Percentiles rank a stretch among this genome's conserved stretches.
Conservation (phyloP, 1,140 invertebrate species). For the Procambarus virginalis region DNA sequence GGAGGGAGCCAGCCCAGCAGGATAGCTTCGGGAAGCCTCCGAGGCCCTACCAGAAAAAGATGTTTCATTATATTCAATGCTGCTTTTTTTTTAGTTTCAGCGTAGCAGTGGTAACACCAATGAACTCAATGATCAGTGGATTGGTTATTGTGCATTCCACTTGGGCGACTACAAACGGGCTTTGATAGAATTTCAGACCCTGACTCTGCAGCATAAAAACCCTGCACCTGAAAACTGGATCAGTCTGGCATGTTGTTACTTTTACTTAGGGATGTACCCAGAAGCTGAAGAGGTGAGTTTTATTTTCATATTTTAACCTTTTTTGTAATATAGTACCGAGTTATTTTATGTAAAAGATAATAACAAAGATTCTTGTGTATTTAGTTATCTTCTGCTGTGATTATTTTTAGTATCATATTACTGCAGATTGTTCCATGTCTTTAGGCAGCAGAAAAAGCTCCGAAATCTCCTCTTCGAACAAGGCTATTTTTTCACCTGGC, state of each 20-base stretch:
- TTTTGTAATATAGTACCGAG: neutral
- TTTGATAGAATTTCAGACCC: slow-evolving; percentile 69
- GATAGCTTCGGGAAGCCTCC: too few relatives aligned
- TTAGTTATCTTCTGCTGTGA: too few relatives aligned
- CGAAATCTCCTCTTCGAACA: slow-evolving; percentile 80
- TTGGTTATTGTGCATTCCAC: slow-evolving; percentile 96
- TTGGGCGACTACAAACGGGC: slow-evolving; percentile 93
- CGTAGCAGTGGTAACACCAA: slow-evolving; percentile 77
- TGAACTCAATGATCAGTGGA: slow-evolving; percentile 86
- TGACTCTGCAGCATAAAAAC: slow-evolving; percentile 70
- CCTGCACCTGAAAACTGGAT: slow-evolving; percentile 76
- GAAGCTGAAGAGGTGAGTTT: slow-evolving; percentile 77
- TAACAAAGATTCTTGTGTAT: neutral
- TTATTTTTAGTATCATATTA: too few relatives aligned
- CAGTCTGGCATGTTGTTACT: slow-evolving; percentile 95
- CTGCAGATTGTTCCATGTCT: neutral
- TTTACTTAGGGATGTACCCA: slow-evolving; percentile 91
- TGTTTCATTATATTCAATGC: too few relatives aligned
- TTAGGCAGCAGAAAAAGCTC: slow-evolving; percentile 78
- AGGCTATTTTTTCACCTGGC: slow-evolving; percentile 93
- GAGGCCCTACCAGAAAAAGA: too few relatives aligned
- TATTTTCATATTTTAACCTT: neutral
- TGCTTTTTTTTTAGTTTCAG: slow-evolving; percentile 75
- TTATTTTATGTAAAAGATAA: neutral
- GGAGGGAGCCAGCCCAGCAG: too few relatives aligned